Base-by-base conservation (phyloP, 2,113 vertebrate species). In the Hypomesus transpacificus region DNA sequence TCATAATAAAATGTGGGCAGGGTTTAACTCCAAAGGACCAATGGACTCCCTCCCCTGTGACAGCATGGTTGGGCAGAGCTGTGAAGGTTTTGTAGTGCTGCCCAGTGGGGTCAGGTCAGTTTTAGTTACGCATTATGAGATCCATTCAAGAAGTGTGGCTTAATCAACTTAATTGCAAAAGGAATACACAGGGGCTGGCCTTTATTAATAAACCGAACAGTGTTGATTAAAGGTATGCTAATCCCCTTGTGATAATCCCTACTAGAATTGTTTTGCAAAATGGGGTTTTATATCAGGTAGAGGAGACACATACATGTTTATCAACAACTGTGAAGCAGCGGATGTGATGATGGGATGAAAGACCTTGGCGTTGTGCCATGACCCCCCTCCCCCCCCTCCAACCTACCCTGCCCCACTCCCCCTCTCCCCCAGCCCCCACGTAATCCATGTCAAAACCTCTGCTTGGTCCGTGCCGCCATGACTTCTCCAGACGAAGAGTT, bases 401-500 rank as follows among this genome's bases (percentile, higher is more conserved):
- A 60, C 58, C 8, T n/a, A 60, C 24, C 58, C 58, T 26, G 14
- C 8, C 58, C 58, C 22, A 24, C 21, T 22, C 21, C 21, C 28
- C 87, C 83, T 85, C 68, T 66, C 21, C 51, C 56, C 53, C 67
- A 87, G 81, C 85, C 68, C 68, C n/a, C 50, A 86, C 80, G 84
- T 21, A 86, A 88, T 88, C 80, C 79, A 64, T 68, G 82, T 87
- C 85, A 83, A 74, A 82, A 88, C 84, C 91, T 11, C 39, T 46
- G 39, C 39, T 46, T 7, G 39, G 91, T 82, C 86, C 89, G 90
- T 78, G 78, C 71, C 82, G 16, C 85, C 78, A 90, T 95, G 88
- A 95, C 95, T 95, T 94, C 94, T 94, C 94, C 91, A 93, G 92
- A 92, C 87, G 87, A 93, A 94, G 91, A 93, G 90, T 92, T 94